These are phyloP conservation scores for Catonia carolina DNA, from an alignment of 2,888 invertebrate genomes.

Conservation along the genomic window DNA sequence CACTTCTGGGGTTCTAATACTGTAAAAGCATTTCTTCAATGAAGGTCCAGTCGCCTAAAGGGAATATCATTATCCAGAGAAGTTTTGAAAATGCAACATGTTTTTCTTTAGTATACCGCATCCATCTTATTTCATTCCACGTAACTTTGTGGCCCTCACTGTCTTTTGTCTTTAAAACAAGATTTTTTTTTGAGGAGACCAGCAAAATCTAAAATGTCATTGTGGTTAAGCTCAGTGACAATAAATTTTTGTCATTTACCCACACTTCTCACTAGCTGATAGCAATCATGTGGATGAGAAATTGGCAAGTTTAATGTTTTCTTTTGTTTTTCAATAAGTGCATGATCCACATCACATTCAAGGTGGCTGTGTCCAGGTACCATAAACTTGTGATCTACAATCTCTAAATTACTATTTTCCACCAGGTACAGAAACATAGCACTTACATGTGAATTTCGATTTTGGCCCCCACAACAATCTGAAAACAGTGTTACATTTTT, in stretches of 20 bases:
- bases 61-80: too few relatives aligned
- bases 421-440: conserved; percentile 30
- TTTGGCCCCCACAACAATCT: conserved; percentile 33
- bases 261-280: not conserved
- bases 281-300: conserved; percentile 5
- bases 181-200: not conserved
- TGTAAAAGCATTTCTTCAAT: too few relatives aligned
- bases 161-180: too few relatives aligned
- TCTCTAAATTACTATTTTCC: conserved; percentile 25
- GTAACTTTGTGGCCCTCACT: not conserved
- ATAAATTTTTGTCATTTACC: not conserved
- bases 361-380: conserved; percentile 32
- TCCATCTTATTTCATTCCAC: too few relatives aligned
- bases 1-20: too few relatives aligned
- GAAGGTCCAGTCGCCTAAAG: too few relatives aligned
- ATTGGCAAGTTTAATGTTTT: not conserved
- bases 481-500: conserved; percentile 27
- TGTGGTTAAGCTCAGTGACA: conserved; percentile 22
- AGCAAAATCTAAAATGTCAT: not conserved
- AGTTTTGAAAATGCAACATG: too few relatives aligned
- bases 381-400: conserved; percentile 31
- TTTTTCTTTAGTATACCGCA: too few relatives aligned
- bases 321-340: conserved; percentile 9
- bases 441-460: conserved; percentile 33
- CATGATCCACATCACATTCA: conserved; percentile 32